Conservation (phyloP, 2,888 invertebrate species). For the Drosophila peninsularis region DNA sequence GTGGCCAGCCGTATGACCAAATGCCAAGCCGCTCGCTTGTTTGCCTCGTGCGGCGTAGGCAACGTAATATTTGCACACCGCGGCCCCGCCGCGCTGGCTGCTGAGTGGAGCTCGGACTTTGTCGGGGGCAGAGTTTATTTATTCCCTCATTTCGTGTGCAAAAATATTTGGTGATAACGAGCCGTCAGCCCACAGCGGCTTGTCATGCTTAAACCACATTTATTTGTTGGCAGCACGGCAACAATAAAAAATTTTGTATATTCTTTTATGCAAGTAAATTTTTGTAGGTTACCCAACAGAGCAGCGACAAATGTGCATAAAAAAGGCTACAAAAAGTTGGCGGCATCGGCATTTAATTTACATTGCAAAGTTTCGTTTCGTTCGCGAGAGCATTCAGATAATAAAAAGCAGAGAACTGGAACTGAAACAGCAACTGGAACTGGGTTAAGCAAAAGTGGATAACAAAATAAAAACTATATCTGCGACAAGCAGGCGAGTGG, state of each 20-base stretch:
- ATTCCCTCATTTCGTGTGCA: slow-evolving; percentile 79
- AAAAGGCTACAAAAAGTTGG: slow-evolving; percentile 62
- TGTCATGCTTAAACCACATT: slow-evolving; percentile 79
- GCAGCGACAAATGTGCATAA: slow-evolving; percentile 18
- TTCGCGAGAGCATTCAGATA: slow-evolving; percentile 61
- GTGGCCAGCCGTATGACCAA: slow-evolving; percentile 18
- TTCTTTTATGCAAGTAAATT: slow-evolving; percentile 24
- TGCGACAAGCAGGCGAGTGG: slow-evolving; percentile 20
- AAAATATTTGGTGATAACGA: slow-evolving; percentile 80
- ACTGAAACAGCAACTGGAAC: slow-evolving; percentile 42
- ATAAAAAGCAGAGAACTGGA: slow-evolving; percentile 60
- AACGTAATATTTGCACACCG: slow-evolving; percentile 40
- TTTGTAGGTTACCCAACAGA: slow-evolving; percentile 34
- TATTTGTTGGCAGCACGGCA: slow-evolving; percentile 63
- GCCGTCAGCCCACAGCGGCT: slow-evolving; percentile 68
- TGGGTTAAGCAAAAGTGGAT: slow-evolving; percentile 65
- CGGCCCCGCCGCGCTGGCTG: not conserved
- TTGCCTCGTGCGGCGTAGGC: slow-evolving; percentile 54
- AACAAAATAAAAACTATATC: slow-evolving; percentile 38
- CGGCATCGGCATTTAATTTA: slow-evolving; percentile 76
- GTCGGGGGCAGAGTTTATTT: slow-evolving; percentile 59
- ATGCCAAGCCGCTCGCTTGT: slow-evolving; percentile 48
- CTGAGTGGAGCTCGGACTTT: slow-evolving; percentile 18
- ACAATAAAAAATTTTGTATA: slow-evolving; percentile 61
- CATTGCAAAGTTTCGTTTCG: slow-evolving; percentile 71